Evolutionary conservation across 2,888 invertebrate genomes (phyloP).

Genomic region (Rhagophthalmus giganteus): DNA sequence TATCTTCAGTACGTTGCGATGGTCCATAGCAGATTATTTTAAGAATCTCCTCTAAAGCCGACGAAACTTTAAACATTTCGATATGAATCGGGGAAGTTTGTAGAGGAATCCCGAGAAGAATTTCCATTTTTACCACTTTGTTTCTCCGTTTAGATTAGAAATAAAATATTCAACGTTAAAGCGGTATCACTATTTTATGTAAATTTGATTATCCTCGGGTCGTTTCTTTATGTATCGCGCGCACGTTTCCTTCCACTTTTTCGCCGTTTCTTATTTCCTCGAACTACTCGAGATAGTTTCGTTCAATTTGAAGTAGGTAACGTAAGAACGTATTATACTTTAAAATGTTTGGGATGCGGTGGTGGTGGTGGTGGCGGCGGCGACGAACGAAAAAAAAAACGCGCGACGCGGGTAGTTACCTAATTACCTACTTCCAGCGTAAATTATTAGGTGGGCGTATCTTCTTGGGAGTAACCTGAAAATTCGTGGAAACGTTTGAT

Average conservation of each 20-base stretch:
- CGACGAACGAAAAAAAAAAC: not conserved
- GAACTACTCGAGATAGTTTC: too few relatives aligned
- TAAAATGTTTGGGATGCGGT: too few relatives aligned
- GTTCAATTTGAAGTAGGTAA: too few relatives aligned
- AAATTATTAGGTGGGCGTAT: too few relatives aligned
- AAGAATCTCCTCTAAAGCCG: constrained; percentile 22
- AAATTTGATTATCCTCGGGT: constrained; percentile 23
- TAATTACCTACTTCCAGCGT: too few relatives aligned
- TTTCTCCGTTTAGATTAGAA: constrained; percentile 14
- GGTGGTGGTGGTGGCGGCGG: too few relatives aligned
- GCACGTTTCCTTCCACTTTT: not conserved
- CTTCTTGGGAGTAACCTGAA: too few relatives aligned
- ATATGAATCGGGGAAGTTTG: not conserved
- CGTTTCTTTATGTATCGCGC: not conserved
- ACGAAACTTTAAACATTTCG: constrained; percentile 3
- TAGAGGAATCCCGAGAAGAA: constrained; percentile 7
- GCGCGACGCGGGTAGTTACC: not conserved
- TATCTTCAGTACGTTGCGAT: constrained; percentile 26
- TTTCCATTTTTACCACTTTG: constrained; percentile 10
- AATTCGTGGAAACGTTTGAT: too few relatives aligned
- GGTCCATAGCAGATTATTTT: constrained; percentile 27
- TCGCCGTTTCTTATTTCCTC: not conserved
- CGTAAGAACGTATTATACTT: too few relatives aligned
- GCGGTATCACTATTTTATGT: constrained; percentile 22
- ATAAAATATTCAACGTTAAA: constrained; percentile 20